Conservation (phyloP, 2,113 vertebrate genomes). For the Poecile atricapillus region DNA sequence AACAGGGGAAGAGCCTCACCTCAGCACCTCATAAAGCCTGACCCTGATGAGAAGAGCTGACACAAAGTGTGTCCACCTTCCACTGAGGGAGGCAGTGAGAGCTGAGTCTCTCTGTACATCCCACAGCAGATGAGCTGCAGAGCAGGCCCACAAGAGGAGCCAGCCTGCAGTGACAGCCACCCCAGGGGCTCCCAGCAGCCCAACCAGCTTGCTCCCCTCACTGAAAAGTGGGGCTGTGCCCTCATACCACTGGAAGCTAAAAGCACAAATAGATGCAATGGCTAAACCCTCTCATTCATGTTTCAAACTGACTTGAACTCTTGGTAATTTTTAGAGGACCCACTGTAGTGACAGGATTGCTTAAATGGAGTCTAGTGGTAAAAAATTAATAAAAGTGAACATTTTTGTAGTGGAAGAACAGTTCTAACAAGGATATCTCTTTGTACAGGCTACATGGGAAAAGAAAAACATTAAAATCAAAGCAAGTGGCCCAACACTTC, state of each 20-base stretch:
- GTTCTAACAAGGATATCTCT: background rate
- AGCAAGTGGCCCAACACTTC: background rate
- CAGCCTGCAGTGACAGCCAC: background rate
- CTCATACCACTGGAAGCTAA: background rate
- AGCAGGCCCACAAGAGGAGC: background rate
- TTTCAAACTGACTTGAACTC: background rate
- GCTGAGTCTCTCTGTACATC: background rate
- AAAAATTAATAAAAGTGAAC: background rate
- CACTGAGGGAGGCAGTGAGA: background rate
- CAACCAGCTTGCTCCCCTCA: accelerated
- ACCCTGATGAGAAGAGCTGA: background rate
- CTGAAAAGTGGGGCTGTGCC: background rate
- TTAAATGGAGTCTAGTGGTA: background rate
- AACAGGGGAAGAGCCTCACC: background rate
- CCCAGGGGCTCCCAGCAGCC: accelerated
- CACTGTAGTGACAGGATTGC: background rate
- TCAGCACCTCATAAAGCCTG: accelerated
- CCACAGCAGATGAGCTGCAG: background rate
- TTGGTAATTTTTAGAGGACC: background rate
- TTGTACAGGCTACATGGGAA: background rate
- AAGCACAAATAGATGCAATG: background rate
- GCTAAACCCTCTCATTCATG: background rate
- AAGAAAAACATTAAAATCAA: background rate
- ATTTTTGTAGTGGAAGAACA: background rate
- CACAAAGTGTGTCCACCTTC: accelerated